These are phyloP conservation scores for Aplysina aerophoba DNA, from an alignment of 37 sponge, comb jelly and placozoan genomes.

Conservation along the genomic window DNA sequence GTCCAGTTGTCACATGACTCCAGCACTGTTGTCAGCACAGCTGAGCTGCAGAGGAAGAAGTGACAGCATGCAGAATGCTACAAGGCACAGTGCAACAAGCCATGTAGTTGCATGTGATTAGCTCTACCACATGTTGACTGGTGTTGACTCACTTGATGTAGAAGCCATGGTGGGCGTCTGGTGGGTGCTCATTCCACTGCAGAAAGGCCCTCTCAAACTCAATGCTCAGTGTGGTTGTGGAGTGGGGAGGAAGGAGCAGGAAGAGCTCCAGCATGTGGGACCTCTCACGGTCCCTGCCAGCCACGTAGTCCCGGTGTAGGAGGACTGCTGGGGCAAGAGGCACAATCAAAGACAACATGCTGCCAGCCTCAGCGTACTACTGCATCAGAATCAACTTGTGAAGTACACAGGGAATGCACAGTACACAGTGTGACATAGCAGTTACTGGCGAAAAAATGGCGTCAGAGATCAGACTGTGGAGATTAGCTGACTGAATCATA, in stretches of 20 bases:
- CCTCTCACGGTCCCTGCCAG: slow-evolving; percentile 81
- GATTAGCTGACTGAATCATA: too few species aligned
- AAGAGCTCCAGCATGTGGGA: slow-evolving; percentile 85
- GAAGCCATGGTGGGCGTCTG: slow-evolving; percentile 98
- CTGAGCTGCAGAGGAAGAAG: slow-evolving; percentile 60
- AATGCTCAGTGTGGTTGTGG: slow-evolving; percentile 66
- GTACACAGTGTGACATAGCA: too few species aligned
- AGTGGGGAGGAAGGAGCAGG: slow-evolving; percentile 74
- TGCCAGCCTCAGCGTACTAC: too few species aligned
- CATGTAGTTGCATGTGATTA: too few species aligned
- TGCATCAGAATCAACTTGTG: too few species aligned
- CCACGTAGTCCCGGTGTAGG: slow-evolving; percentile 50
- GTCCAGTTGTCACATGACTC: slow-evolving; percentile 57
- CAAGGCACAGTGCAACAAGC: too few species aligned
- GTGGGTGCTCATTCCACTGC: slow-evolving; percentile 95
- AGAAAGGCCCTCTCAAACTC: slow-evolving; percentile 85
- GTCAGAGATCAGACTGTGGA: too few species aligned
- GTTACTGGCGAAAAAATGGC: too few species aligned
- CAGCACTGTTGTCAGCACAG: slow-evolving; percentile 67
- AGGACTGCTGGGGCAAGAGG: too few species aligned
- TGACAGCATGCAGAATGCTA: not conserved
- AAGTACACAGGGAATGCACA: too few species aligned
- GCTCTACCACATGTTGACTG: too few species aligned
- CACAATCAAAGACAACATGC: too few species aligned
- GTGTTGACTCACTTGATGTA: slow-evolving; percentile 82